phyloP scores from a whole-genome alignment of 2,888 invertebrate species.

The Tetheella fluctuosa region DNA sequence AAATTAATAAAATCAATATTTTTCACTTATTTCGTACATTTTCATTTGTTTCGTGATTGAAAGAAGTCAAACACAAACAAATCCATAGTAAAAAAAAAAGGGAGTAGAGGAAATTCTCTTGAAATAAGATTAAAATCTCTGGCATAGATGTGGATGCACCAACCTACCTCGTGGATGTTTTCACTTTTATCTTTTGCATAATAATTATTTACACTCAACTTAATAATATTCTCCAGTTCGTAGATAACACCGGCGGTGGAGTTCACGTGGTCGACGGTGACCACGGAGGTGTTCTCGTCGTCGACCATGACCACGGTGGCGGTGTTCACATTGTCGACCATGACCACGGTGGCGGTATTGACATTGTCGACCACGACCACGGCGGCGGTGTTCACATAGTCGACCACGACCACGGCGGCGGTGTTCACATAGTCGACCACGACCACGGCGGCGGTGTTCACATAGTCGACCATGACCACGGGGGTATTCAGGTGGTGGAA shows the following conservation, averaged over 20 bases:
- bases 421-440: slow-evolving; percentile 2
- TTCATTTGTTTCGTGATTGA: no score
- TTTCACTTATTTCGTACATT: no score
- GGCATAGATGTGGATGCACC: no score
- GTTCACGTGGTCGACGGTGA: slow-evolving; percentile 11
- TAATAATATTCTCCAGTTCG: no score
- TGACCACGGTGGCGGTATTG: slow-evolving; percentile 5
- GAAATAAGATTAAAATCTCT: no score
- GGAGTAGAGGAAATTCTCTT: no score
- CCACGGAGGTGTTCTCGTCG: neutral
- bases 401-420: slow-evolving; percentile 1
- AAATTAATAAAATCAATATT: no score
- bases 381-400: slow-evolving; percentile 7
- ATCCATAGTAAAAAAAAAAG: no score
- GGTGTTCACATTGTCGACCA: slow-evolving; percentile 3
- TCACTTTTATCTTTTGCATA: neutral
- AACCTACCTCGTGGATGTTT: no score
- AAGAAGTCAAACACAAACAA: no score
- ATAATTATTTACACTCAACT: no score
- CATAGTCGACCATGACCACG: slow-evolving; percentile 13
- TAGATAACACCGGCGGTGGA: slow-evolving; percentile 10
- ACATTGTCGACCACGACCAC: slow-evolving; percentile 11
- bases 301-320: neutral
- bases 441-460: slow-evolving; percentile 9
- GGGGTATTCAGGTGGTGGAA: slow-evolving; percentile 14